phyloP scores from a whole-genome alignment of 2,113 vertebrate genomes.

The Scopus umbretta region DNA sequence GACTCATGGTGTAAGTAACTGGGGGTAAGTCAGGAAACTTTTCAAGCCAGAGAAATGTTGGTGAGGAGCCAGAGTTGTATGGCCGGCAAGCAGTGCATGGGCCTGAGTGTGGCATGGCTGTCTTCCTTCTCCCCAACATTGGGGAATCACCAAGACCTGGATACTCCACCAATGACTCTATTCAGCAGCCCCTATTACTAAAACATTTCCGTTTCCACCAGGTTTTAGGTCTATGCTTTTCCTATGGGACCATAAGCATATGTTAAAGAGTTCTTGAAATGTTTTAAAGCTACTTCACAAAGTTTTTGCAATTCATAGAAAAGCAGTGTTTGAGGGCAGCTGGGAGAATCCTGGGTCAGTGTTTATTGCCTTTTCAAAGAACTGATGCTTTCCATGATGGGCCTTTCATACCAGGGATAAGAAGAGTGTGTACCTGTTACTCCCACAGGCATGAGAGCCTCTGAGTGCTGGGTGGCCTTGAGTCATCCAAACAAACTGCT shows the following conservation, averaged over 20 bases:
- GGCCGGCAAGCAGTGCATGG: not conserved
- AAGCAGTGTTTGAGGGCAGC: not conserved
- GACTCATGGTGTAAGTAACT: not conserved
- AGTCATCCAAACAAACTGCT: not conserved
- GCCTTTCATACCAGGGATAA: not conserved
- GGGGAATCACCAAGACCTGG: not conserved
- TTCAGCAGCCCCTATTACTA: not conserved
- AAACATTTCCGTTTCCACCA: not conserved
- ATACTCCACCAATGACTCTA: not conserved
- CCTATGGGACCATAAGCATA: not conserved
- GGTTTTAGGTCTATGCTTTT: not conserved
- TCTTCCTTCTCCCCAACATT: not conserved
- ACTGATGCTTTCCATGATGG: accelerated
- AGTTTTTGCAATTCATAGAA: not conserved
- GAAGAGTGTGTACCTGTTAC: not conserved
- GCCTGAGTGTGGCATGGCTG: not conserved
- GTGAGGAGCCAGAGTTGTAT: not conserved
- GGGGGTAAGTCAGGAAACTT: conserved; percentile 5
- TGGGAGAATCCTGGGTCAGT: not conserved
- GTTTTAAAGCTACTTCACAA: not conserved
- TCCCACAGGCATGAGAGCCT: not conserved
- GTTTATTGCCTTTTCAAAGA: not conserved
- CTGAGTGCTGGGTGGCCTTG: not conserved
- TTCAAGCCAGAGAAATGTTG: not conserved
- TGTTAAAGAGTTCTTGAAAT: not conserved